These are phyloP conservation scores for Teleiodes luculella DNA, from an alignment of 2,888 invertebrate species.

Conservation along the genomic window DNA sequence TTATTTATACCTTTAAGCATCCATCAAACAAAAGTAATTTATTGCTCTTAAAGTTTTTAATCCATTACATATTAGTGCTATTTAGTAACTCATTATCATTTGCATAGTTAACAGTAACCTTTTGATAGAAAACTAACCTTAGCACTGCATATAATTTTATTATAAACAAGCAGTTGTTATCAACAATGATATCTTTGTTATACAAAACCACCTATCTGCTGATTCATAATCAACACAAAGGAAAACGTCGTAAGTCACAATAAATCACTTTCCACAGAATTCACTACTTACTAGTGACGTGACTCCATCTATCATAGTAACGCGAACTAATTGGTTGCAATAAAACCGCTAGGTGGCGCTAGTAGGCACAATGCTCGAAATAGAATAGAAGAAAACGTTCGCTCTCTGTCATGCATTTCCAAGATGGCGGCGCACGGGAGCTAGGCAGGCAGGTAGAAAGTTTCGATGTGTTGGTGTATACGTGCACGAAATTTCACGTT, in stretches of 20 bases:
- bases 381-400: constrained; percentile 33
- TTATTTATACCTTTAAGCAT: too few species aligned
- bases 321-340: background rate
- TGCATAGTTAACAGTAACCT: too few species aligned
- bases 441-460: constrained; percentile 65
- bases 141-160: too few species aligned
- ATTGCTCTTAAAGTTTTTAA: too few species aligned
- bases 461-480: constrained; percentile 63
- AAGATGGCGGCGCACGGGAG: constrained; percentile 75
- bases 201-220: too few species aligned
- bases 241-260: background rate
- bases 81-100: too few species aligned
- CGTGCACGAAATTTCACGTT: constrained; percentile 75
- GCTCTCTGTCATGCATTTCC: constrained; percentile 55
- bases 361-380: constrained; percentile 37
- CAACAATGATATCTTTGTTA: too few species aligned
- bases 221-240: background rate
- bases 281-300: too few species aligned
- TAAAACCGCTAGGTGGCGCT: constrained; percentile 46
- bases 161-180: too few species aligned
- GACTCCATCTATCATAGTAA: background rate
- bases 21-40: too few species aligned
- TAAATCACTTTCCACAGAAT: background rate
- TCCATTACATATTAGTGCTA: too few species aligned
- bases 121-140: too few species aligned